These are phyloP conservation scores for Dicyrtomina minuta DNA, from an alignment of 2,888 invertebrate genomes.

Conservation along the genomic window DNA sequence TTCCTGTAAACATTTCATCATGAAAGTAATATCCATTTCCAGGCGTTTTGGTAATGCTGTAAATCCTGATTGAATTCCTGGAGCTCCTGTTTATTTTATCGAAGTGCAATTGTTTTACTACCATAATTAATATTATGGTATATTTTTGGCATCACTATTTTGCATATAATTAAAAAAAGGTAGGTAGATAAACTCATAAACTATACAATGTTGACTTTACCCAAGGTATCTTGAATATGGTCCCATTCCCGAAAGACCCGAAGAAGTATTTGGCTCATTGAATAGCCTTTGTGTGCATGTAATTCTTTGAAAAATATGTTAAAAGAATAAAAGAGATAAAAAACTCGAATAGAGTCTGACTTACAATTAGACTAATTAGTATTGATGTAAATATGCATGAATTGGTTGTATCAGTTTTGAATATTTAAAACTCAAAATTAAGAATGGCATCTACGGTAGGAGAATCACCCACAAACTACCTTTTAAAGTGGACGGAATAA, in stretches of 20 bases:
- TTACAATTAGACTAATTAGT: too few relatives aligned
- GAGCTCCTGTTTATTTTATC: constrained; percentile 11
- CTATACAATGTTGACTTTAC: background rate
- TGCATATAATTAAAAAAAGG: too few relatives aligned
- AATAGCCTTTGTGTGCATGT: constrained; percentile 9
- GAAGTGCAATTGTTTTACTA: background rate
- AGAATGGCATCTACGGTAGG: too few relatives aligned
- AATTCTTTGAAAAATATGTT: background rate
- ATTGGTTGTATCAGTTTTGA: too few relatives aligned
- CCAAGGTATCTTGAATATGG: constrained; percentile 25
- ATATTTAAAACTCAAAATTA: too few relatives aligned
- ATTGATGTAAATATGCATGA: too few relatives aligned
- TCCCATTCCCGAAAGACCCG: constrained; percentile 24
- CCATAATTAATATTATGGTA: background rate
- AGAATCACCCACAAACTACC: too few relatives aligned
- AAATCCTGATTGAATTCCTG: constrained; percentile 21
- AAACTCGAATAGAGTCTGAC: background rate
- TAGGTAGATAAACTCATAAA: too few relatives aligned
- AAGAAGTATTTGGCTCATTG: constrained; percentile 25
- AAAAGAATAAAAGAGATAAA: background rate
- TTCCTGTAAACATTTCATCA: constrained; percentile 26
- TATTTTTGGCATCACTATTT: background rate
- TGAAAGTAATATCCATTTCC: constrained; percentile 20
- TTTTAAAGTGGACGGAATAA: background rate
- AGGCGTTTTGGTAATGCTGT: constrained; percentile 20